phyloP scores from a whole-genome alignment of 2,113 vertebrate genomes.

The Siniperca knerii region DNA sequence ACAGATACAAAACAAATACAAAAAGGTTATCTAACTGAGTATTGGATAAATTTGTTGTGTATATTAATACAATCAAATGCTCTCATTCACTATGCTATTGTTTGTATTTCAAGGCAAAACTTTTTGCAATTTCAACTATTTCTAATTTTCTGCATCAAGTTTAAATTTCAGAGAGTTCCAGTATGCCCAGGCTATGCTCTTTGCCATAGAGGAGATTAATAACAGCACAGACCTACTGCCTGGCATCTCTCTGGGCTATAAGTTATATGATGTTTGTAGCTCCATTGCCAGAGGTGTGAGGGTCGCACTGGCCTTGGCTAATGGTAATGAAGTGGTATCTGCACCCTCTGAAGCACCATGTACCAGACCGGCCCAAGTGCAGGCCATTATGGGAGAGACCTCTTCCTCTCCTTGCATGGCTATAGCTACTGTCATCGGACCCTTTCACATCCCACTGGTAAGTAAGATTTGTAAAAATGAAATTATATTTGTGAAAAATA shows the following conservation, averaged over 20 bases:
- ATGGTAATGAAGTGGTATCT: constrained; percentile 56
- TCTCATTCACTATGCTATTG: not conserved
- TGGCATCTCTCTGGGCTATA: constrained; percentile 78
- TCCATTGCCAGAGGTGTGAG: constrained; percentile 71
- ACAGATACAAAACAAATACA: not conserved
- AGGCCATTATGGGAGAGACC: constrained; percentile 79
- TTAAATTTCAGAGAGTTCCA: constrained; percentile 83
- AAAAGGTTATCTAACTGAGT: not conserved
- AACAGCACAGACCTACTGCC: constrained; percentile 80
- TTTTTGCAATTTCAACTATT: not conserved
- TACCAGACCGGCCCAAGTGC: constrained; percentile 67
- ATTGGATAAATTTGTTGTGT: constrained; percentile 37
- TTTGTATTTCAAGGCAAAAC: constrained; percentile 4
- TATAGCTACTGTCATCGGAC: constrained; percentile 78
- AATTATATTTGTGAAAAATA: not conserved
- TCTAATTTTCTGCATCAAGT: constrained; percentile 48
- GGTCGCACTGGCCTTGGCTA: constrained; percentile 73
- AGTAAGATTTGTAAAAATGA: constrained; percentile 11
- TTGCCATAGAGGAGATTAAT: constrained; percentile 84
- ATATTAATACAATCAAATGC: not conserved
- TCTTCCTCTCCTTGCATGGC: constrained; percentile 75
- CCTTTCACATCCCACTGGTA: constrained; percentile 81
- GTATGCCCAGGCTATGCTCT: constrained; percentile 79
- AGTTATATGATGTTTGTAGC: constrained; percentile 81
- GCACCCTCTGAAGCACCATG: constrained; percentile 47